A percentile compares a stretch with the other conserved stretches of the same genome.
phyloP scores from a whole-genome alignment of 1,140 invertebrate species.

The Druon quercuslanigerum region DNA sequence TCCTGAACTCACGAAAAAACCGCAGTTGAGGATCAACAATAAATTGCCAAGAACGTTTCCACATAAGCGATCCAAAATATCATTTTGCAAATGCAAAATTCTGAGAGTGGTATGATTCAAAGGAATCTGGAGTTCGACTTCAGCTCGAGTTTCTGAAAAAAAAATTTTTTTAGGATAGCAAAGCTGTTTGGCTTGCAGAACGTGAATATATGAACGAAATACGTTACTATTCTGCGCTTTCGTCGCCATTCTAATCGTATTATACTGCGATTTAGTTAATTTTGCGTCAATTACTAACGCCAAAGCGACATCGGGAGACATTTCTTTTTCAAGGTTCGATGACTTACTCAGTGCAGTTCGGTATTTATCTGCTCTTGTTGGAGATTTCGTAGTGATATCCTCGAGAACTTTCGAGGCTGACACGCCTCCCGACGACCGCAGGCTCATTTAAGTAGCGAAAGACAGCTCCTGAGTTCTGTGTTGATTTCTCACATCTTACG shows the following conservation, averaged over 20 bases:
- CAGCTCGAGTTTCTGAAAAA: conserved; percentile 37
- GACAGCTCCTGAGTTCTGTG: conserved; percentile 29
- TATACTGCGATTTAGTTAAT: conserved; percentile 26
- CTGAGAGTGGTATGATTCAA: conserved; percentile 40
- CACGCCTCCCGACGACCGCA: no score
- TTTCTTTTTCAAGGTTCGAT: conserved; percentile 9
- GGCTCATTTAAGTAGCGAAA: no score
- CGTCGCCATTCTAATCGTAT: not conserved
- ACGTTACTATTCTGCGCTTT: conserved; percentile 10
- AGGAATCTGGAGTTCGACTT: conserved; percentile 40
- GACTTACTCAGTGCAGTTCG: no score
- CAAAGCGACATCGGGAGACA: not conserved
- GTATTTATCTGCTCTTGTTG: no score
- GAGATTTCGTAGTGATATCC: no score
- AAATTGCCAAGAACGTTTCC: conserved; percentile 30
- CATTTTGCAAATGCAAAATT: conserved; percentile 35
- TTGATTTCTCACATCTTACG: not conserved
- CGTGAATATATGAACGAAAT: not conserved
- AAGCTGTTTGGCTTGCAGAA: conserved; percentile 25
- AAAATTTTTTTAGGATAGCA: conserved; percentile 34
- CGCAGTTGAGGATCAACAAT: no score
- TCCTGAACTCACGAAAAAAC: no score
- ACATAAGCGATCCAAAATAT: conserved; percentile 38
- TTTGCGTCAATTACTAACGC: conserved; percentile 14
- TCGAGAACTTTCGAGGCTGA: no score